Base-by-base conservation (phyloP, 2,113 vertebrate species). In the Microtus ochrogaster region DNA sequence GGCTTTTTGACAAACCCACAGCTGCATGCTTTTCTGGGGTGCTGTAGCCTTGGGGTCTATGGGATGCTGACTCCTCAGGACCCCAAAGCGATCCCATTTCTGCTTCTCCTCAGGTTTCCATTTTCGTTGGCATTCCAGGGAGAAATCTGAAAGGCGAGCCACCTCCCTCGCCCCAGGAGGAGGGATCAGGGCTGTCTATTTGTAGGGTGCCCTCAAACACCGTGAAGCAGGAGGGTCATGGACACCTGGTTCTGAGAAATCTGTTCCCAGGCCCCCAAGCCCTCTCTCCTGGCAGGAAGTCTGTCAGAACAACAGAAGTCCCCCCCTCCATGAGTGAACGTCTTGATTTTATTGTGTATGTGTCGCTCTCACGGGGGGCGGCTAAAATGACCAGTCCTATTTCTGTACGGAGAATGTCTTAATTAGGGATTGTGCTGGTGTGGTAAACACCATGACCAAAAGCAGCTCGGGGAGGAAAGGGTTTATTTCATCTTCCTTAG, bases 1-100 rank as follows among this genome's bases (percentile, higher is more conserved):
- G 28, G 28, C 11, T 4, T 52, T 76, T 55, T 11, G 14, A 14
- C 14, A 3, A 33, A 30, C 10, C 55, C 61, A 36, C 24, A 28
- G 28, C 49, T 13, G 58, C 0, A 24, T 5, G 6, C n/a, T 66
- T 19, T 55, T 78, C 33, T 13, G 61, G 17, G 47, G 1, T 0
- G 2, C 68, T 58, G 26, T 3, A 58, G 36, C 24, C 39, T 30
- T 24, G 73, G 78, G 12, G 26, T 24, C 24, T 39, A 13, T 13
- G 8, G 0, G 47, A 84, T 36, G 7, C 24, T 47, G 17, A 1
- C 74, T 44, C 30, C 39, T 36, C 87, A 8, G n/a, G 41, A 36
- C 21, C 33, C 39, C 44, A 68, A 58, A 76, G 3, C 47, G 11
- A 81, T 30, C 12, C 10, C 4, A 26, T 41, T 73, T 2, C 30